Base-by-base conservation (phyloP, 2,888 invertebrate genomes). In the Hypselothyrea guttata region DNA sequence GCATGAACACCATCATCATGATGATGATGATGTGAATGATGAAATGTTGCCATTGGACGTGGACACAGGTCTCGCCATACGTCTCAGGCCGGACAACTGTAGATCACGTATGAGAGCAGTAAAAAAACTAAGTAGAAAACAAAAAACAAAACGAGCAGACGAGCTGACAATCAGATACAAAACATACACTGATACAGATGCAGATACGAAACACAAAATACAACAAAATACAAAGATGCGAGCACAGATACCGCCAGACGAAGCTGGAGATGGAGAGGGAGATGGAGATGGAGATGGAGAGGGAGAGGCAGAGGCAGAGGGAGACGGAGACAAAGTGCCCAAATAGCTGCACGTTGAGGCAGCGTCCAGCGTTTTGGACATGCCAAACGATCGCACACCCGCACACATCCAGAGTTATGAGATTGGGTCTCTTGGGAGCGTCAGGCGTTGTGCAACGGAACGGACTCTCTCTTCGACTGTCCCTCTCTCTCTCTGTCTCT, bases 11-110 rank as follows among this genome's bases (percentile, higher is more conserved):
- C 8, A 38, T 57, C 27, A 55, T 55, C 5, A 59, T 49, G 16
- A 61, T 57, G 38, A 55, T 53, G 31, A 62, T 54, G 67, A 71
- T 69, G 69, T 63, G 51, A 76, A 72, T 78, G 79, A 79, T 78
- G 81, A 81, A 81, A 83, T 83, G 83, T 82, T 82, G 77, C 79
- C 79, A 64, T 71, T 79, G 75, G 64, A 79, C 82, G 73, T 81
- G 78, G 78, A 82, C 81, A 81, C 81, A 82, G 83, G 82, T 81
- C 82, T 64, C 27, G 38, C 35, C 40, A 13, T 35, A n/a, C n/a
- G 5, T 49, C 56, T 46, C 58, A 56, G 41, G 35, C 54, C 60
- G 72, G 75, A 68, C 77, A 68, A 74, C 66, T 53, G 54, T 59
- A 54, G 42, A 52, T 42, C 71, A 71, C 71, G 71, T 71, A 71